Percentiles rank a stretch among this genome's conserved stretches.
These are phyloP conservation scores for Erynnis tages DNA, from an alignment of 2,888 invertebrate species.

Conservation along the genomic window DNA sequence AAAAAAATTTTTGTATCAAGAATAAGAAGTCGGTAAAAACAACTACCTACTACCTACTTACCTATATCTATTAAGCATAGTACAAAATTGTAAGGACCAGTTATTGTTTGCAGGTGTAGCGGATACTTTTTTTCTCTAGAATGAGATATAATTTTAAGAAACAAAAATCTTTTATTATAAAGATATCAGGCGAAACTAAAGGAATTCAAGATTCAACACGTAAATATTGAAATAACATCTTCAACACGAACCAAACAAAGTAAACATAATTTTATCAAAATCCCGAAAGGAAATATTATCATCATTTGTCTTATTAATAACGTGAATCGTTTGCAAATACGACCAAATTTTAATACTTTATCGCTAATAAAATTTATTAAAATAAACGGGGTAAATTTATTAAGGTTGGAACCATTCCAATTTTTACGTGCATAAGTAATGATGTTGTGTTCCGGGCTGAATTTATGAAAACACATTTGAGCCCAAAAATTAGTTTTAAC, in stretches of 20 bases:
- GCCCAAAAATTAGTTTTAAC: slow-evolving; percentile 21
- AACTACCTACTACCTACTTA: no score
- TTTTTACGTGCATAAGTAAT: slow-evolving; percentile 26
- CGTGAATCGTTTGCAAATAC: slow-evolving; percentile 9
- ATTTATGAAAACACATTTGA: slow-evolving; percentile 24
- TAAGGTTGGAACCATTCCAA: slow-evolving; percentile 24
- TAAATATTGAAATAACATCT: no score
- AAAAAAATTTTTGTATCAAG: no score
- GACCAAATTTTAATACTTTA: slow-evolving; percentile 23
- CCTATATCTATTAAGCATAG: no score
- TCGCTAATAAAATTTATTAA: slow-evolving; percentile 25
- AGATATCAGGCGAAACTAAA: no score
- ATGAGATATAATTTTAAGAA: no score
- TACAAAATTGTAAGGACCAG: no score
- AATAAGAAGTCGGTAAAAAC: no score
- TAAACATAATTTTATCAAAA: slow-evolving; percentile 3
- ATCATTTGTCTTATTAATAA: slow-evolving; percentile 11
- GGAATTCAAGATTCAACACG: no score
- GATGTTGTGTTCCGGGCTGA: slow-evolving; percentile 20
- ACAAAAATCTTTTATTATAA: no score
- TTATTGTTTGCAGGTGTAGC: no score
- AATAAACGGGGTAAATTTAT: slow-evolving; percentile 26
- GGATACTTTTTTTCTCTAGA: no score
- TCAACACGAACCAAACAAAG: not conserved
- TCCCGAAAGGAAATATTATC: slow-evolving; percentile 7